Conservation (phyloP, 2,797 vertebrate genomes). For the Poecilia velifera region DNA sequence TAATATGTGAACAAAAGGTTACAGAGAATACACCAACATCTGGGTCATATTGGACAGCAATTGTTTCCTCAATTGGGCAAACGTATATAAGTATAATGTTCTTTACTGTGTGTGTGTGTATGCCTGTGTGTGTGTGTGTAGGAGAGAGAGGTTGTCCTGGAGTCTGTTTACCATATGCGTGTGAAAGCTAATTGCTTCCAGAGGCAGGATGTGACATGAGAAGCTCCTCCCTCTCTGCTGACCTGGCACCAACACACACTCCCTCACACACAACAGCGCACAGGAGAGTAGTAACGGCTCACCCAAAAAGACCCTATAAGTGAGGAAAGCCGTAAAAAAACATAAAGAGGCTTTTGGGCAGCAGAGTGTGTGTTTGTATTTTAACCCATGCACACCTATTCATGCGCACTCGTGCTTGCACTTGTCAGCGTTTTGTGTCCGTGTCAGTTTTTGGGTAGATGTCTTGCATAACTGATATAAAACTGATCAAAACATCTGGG, state of each 20-base stretch:
- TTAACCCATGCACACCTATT: not conserved
- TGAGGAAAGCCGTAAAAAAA: conserved; percentile 67
- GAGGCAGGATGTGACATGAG: conserved; percentile 74
- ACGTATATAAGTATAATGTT: conserved; percentile 5
- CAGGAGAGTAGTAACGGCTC: conserved; percentile 64
- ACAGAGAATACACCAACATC: conserved; percentile 11
- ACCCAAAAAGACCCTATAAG: conserved; percentile 57
- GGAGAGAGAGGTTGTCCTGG: conserved; percentile 9
- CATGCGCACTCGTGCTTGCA: conserved; percentile 17
- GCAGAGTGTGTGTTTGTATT: conserved; percentile 30
- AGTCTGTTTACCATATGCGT: conserved; percentile 66
- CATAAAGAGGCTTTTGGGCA: conserved; percentile 60
- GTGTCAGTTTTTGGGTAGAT: conserved; percentile 28
- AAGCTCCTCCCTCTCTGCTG: conserved; percentile 72
- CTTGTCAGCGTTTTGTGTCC: conserved; percentile 32
- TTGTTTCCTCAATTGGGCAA: not conserved
- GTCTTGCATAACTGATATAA: conserved; percentile 32
- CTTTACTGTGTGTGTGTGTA: too few species aligned
- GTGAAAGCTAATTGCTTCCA: conserved; percentile 80
- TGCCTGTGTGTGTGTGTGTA: conserved; percentile 19
- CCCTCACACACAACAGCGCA: conserved; percentile 37
- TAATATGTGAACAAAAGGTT: not conserved
- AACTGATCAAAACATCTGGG: not conserved
- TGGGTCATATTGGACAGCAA: conserved; percentile 22
- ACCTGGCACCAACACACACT: conserved; percentile 57